phyloP scores from a whole-genome alignment of 1,140 invertebrate species.

The Chironomus striatipennis region DNA sequence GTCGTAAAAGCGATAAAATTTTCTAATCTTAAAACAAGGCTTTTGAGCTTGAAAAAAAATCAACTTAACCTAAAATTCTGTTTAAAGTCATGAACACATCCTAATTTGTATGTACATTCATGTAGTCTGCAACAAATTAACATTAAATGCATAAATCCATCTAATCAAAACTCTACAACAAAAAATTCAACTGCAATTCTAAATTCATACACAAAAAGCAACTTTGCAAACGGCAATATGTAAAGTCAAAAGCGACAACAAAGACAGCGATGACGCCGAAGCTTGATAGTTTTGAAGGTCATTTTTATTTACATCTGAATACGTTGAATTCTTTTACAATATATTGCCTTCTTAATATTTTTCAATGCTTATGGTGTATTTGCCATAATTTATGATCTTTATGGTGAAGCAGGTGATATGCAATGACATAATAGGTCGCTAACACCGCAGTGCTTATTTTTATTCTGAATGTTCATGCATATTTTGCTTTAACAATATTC shows the following conservation, averaged over 20 bases:
- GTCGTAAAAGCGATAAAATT: too few species aligned
- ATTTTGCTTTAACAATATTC: neutral
- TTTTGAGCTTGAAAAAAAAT: too few species aligned
- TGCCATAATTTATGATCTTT: neutral
- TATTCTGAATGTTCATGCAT: neutral
- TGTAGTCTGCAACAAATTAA: too few species aligned
- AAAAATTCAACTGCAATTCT: too few species aligned
- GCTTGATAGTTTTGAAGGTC: conserved; percentile 16
- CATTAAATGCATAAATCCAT: too few species aligned
- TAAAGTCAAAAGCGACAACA: neutral
- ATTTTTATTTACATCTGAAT: conserved; percentile 21
- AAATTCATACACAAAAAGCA: too few species aligned
- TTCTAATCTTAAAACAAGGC: too few species aligned
- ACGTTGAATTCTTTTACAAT: neutral
- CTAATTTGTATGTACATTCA: too few species aligned
- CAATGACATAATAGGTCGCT: conserved; percentile 19
- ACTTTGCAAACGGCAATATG: neutral
- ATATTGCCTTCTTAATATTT: neutral
- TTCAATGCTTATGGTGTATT: neutral
- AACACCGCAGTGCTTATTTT: neutral
- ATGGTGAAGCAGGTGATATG: conserved; percentile 18
- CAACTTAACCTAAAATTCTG: too few species aligned
- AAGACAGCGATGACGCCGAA: neutral
- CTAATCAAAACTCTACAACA: too few species aligned
- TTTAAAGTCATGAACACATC: too few species aligned